A percentile compares a stretch with the other conserved stretches of the same genome.
Evolutionary conservation across 2,888 invertebrate genomes (phyloP).

Genomic region (Corythucha ciliata): DNA sequence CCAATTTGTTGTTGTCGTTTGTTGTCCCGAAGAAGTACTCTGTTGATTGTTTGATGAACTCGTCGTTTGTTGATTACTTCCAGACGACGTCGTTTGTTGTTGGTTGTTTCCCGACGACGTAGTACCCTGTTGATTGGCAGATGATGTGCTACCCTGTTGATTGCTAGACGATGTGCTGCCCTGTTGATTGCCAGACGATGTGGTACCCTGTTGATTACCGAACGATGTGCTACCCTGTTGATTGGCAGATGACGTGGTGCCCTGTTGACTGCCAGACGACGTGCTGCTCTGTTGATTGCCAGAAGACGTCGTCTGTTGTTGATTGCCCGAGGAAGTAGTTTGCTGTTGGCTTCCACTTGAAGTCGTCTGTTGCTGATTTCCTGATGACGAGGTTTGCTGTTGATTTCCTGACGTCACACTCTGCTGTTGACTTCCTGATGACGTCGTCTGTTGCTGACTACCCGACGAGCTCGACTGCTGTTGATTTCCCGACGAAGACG

Average conservation of each 20-base stretch:
- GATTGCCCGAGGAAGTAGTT: conserved; percentile 27
- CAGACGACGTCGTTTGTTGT: conserved; percentile 24
- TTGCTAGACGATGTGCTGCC: conserved; percentile 10
- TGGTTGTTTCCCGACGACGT: conserved; percentile 24
- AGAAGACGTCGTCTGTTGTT: conserved; percentile 26
- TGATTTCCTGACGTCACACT: conserved; percentile 24
- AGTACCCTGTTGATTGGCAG: conserved; percentile 25
- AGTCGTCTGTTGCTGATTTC: conserved; percentile 27
- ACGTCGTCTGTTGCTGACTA: conserved; percentile 21
- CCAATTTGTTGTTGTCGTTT: conserved; percentile 7
- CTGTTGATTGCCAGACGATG: conserved; percentile 24
- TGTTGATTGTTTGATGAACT: conserved; percentile 17
- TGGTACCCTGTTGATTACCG: conserved; percentile 22
- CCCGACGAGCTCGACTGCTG: conserved; percentile 27
- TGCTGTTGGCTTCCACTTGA: conserved; percentile 28
- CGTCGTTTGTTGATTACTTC: conserved; percentile 16
- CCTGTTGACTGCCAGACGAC: conserved; percentile 22
- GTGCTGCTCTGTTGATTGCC: conserved; percentile 26
- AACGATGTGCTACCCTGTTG: conserved; percentile 2
- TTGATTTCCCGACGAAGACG: conserved; percentile 27
- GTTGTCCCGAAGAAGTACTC: conserved; percentile 26
- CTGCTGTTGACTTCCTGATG: conserved; percentile 24
- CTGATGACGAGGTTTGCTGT: conserved; percentile 25
- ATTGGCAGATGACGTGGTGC: conserved; percentile 21
- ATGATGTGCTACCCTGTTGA: conserved; percentile 15